Percentiles rank a stretch among this genome's conserved stretches.
These are phyloP conservation scores for Bilobella aurantiaca DNA, from an alignment of 1,140 invertebrate genomes.

Conservation along the genomic window DNA sequence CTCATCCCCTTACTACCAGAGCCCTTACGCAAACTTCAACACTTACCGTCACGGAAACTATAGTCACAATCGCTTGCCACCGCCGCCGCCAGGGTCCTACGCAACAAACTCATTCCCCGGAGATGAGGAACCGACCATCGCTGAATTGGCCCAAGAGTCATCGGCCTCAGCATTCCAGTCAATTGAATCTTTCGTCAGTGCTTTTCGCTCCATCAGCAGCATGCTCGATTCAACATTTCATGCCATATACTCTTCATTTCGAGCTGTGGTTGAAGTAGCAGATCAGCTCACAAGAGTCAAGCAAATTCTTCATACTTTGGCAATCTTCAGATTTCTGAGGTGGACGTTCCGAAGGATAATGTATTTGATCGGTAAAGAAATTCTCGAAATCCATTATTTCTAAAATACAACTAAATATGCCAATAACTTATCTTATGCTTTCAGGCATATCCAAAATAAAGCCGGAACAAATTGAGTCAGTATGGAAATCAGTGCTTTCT, in stretches of 20 bases:
- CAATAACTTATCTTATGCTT: neutral
- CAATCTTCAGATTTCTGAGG: constrained; percentile 62
- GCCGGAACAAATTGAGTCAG: constrained; percentile 28
- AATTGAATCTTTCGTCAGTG: constrained; percentile 81
- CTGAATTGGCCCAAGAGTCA: constrained; percentile 78
- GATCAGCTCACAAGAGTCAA: constrained; percentile 81
- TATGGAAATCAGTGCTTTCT: constrained; percentile 24
- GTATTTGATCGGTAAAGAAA: constrained; percentile 54
- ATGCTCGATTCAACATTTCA: constrained; percentile 94
- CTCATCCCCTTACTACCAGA: constrained; percentile 2
- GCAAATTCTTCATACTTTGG: constrained; percentile 72
- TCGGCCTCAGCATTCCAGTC: constrained; percentile 84
- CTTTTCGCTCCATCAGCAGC: constrained; percentile 84
- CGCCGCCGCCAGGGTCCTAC: constrained; percentile 8
- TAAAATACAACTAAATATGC: neutral
- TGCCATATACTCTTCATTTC: constrained; percentile 86
- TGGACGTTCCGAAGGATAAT: constrained; percentile 67
- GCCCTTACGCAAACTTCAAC: neutral
- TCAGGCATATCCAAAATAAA: constrained; percentile 34
- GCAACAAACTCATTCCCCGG: constrained; percentile 36
- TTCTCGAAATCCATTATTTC: too few species aligned
- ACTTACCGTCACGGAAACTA: neutral
- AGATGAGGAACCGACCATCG: constrained; percentile 55
- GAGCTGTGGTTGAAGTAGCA: constrained; percentile 86
- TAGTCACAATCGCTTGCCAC: neutral